Conservation (phyloP, 1,140 invertebrate species). For the Eurosta solidaginis region DNA sequence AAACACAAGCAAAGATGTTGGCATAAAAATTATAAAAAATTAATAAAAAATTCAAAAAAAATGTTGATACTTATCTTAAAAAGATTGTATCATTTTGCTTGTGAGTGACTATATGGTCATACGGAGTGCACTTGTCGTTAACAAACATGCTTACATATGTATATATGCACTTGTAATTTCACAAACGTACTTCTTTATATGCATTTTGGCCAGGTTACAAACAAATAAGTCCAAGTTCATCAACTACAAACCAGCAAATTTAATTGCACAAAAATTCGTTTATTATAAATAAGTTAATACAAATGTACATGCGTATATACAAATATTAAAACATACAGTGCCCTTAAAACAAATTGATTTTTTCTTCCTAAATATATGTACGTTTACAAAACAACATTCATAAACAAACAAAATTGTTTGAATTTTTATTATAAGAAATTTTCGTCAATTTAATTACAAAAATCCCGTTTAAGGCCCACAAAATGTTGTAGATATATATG, state of each 20-base stretch:
- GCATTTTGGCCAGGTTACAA: neutral
- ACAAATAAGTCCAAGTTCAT: constrained; percentile 19
- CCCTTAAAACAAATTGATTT: constrained; percentile 12
- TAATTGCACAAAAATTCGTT: constrained; percentile 9
- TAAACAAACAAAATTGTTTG: neutral
- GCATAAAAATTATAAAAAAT: too few relatives aligned
- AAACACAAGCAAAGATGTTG: too few relatives aligned
- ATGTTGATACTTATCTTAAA: too few relatives aligned
- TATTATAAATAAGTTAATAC: neutral
- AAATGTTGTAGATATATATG: too few relatives aligned
- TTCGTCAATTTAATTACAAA: neutral
- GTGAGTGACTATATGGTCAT: too few relatives aligned
- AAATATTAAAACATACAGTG: neutral
- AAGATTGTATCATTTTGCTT: too few relatives aligned
- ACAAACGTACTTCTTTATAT: neutral
- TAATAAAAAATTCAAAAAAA: too few relatives aligned
- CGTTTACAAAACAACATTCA: neutral
- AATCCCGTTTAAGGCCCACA: neutral
- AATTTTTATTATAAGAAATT: constrained; percentile 10
- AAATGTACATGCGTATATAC: neutral
- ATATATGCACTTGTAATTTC: neutral
- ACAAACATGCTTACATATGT: neutral
- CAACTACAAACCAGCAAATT: neutral
- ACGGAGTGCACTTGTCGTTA: too few relatives aligned
- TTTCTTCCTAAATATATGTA: neutral